These are phyloP conservation scores for Gymnoscopelus braueri DNA, from an alignment of 2,797 vertebrate genomes.

Conservation along the genomic window DNA sequence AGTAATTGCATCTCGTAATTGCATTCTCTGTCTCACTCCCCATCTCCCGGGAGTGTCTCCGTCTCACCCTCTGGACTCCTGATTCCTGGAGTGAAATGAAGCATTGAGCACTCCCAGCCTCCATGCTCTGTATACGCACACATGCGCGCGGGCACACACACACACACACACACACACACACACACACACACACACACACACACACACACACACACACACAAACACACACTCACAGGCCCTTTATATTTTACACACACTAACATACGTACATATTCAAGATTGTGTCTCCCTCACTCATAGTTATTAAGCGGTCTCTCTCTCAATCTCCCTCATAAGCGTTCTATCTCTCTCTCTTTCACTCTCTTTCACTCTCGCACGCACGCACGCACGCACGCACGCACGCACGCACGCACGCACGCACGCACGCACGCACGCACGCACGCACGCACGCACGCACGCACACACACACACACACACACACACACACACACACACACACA, in stretches of 20 bases:
- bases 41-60: not conserved
- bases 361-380: too few species aligned
- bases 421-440: not conserved
- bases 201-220: constrained; percentile 20
- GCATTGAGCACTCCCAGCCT: constrained; percentile 23
- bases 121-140: not conserved
- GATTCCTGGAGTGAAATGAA: constrained; percentile 56
- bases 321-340: constrained; percentile 2
- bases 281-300: not conserved
- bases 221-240: constrained; percentile 7
- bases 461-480: constrained; percentile 14
- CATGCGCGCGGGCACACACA: not conserved
- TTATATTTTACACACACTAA: not conserved
- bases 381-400: constrained; percentile 3
- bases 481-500: not conserved
- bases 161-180: too few species aligned
- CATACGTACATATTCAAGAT: not conserved
- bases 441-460: not conserved
- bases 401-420: not conserved
- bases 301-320: not conserved
- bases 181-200: constrained; percentile 19
- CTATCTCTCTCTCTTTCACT: constrained; percentile 28
- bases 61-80: constrained; percentile 42
- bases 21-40: not conserved
- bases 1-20: not conserved